Percentiles rank a stretch among this genome's conserved stretches.
Conservation (phyloP, 2,113 vertebrate genomes). For the Vanacampus margaritifer region DNA sequence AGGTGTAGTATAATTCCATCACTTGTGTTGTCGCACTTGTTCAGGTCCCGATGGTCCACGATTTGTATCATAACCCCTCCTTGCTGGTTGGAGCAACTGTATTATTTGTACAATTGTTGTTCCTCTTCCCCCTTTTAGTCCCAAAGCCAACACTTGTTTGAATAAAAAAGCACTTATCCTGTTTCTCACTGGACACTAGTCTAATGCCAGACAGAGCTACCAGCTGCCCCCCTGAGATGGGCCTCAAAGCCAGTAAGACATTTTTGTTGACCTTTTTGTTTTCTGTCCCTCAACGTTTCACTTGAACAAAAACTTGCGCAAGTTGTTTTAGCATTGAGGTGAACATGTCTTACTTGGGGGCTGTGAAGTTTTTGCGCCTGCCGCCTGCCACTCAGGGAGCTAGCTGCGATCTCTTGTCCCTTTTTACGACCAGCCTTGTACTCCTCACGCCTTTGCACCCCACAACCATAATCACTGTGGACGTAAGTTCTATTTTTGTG, state of each 20-base stretch:
- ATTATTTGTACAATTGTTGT: slow-evolving; percentile 70
- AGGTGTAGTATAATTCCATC: slow-evolving; percentile 31
- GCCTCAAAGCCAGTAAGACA: slow-evolving; percentile 54
- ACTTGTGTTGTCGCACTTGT: slow-evolving; percentile 42
- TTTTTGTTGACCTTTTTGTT: slow-evolving; percentile 22
- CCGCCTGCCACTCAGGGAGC: slow-evolving; percentile 69
- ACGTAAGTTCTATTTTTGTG: slow-evolving; percentile 73
- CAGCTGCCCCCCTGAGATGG: slow-evolving; percentile 65
- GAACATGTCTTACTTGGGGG: slow-evolving; percentile 53
- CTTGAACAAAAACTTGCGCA: slow-evolving; percentile 37
- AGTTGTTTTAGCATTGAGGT: slow-evolving; percentile 25
- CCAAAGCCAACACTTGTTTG: slow-evolving; percentile 49
- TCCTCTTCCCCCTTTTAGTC: slow-evolving; percentile 46
- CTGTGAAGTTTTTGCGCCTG: slow-evolving; percentile 51
- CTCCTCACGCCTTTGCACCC: slow-evolving; percentile 70
- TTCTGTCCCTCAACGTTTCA: slow-evolving; percentile 30
- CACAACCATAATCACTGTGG: slow-evolving; percentile 76
- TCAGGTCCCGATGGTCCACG: slow-evolving; percentile 29
- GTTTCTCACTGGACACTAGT: slow-evolving; percentile 55
- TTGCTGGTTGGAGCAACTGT: slow-evolving; percentile 62
- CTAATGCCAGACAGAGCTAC: slow-evolving; percentile 56
- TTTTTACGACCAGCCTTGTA: slow-evolving; percentile 60
- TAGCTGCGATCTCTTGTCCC: slow-evolving; percentile 68
- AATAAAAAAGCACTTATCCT: slow-evolving; percentile 62
- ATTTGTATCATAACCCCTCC: slow-evolving; percentile 52